A percentile compares a stretch with the other conserved stretches of the same genome.
Evolutionary conservation across 1,140 invertebrate species (phyloP).

Genomic region (Drusus annulatus): DNA sequence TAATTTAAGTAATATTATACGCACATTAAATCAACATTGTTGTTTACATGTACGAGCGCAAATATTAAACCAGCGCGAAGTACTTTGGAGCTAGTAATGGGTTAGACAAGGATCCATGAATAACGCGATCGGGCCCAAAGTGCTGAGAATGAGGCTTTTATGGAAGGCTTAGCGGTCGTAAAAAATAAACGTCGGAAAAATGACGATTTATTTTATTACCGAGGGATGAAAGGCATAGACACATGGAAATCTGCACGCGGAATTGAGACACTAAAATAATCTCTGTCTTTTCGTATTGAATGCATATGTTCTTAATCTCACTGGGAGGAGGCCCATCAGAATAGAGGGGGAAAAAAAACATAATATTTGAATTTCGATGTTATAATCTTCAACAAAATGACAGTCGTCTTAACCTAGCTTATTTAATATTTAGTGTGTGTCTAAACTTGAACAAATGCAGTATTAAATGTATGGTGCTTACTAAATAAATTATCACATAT

Average conservation of each 20-base stretch:
- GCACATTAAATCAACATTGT: slow-evolving; percentile 32
- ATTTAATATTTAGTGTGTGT: too few relatives aligned
- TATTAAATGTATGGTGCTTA: too few relatives aligned
- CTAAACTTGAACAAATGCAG: too few relatives aligned
- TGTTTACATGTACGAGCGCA: slow-evolving; percentile 31
- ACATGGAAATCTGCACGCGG: background rate
- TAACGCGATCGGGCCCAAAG: slow-evolving; percentile 57
- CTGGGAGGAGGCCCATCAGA: too few relatives aligned
- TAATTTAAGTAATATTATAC: slow-evolving; percentile 12
- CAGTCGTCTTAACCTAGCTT: too few relatives aligned
- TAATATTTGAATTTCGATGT: too few relatives aligned
- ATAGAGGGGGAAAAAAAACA: too few relatives aligned
- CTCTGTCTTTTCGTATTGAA: too few relatives aligned
- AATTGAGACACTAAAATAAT: background rate
- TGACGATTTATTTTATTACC: slow-evolving; percentile 58
- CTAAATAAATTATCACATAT: too few relatives aligned
- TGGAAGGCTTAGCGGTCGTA: slow-evolving; percentile 56
- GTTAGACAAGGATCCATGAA: slow-evolving; percentile 48
- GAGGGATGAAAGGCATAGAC: slow-evolving; percentile 23
- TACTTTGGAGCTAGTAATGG: slow-evolving; percentile 52
- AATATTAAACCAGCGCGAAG: slow-evolving; percentile 53
- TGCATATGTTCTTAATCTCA: too few relatives aligned
- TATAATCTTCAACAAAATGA: too few relatives aligned
- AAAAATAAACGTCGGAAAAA: slow-evolving; percentile 58
- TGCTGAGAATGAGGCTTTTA: slow-evolving; percentile 52